Evolutionary conservation across 2,888 invertebrate species (phyloP).

Genomic region (Biston stratarius): DNA sequence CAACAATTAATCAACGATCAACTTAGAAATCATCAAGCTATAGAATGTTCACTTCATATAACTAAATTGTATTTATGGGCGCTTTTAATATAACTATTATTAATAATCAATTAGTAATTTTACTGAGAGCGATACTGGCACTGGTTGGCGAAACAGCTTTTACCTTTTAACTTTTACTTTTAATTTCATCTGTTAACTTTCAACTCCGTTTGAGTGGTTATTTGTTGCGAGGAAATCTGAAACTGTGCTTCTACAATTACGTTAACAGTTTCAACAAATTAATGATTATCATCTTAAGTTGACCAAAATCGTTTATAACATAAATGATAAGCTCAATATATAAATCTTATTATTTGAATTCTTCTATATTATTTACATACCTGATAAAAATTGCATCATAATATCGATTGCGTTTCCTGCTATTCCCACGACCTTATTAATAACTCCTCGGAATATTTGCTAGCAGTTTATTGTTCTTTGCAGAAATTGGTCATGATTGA

Average conservation of each 20-base stretch:
- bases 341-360: too few species aligned
- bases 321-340: too few species aligned
- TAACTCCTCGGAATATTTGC: too few species aligned
- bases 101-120: conserved; percentile 14
- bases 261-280: too few species aligned
- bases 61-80: neutral
- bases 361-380: too few species aligned
- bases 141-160: conserved; percentile 20
- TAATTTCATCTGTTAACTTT: conserved; percentile 27
- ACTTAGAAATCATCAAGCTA: conserved; percentile 8
- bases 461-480: too few species aligned
- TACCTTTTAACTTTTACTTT: conserved; percentile 33
- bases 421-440: too few species aligned
- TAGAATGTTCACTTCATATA: conserved; percentile 13
- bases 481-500: too few species aligned
- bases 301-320: too few species aligned
- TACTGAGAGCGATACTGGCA: conserved; percentile 15
- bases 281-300: too few species aligned
- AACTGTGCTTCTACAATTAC: neutral
- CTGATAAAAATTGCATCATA: too few species aligned
- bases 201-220: conserved; percentile 16
- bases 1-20: conserved; percentile 15
- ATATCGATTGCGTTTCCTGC: too few species aligned
- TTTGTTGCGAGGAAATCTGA: conserved; percentile 6
- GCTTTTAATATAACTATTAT: conserved; percentile 8